Evolutionary conservation across 1,140 invertebrate genomes (phyloP).

Genomic region (Amphibalanus amphitrite): DNA sequence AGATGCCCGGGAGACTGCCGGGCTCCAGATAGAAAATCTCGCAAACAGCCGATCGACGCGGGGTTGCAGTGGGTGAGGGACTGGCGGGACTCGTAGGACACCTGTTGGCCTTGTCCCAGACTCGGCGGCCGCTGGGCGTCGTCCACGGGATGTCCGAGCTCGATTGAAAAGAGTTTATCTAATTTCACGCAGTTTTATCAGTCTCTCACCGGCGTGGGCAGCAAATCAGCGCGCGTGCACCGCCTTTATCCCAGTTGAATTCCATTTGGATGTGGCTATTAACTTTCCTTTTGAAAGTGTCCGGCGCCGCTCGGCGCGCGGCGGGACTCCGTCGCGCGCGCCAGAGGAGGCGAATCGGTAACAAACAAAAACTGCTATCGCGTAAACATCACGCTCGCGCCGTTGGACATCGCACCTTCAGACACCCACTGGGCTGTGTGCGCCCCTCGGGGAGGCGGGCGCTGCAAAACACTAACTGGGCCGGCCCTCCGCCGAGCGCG

Average conservation of each 20-base stretch:
- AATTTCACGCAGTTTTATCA: background rate
- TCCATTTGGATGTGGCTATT: constrained; percentile 1
- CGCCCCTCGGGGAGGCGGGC: too few relatives aligned
- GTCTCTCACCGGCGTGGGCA: background rate
- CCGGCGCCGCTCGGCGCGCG: too few relatives aligned
- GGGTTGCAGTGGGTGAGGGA: too few relatives aligned
- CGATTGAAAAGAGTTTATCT: background rate
- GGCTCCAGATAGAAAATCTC: background rate
- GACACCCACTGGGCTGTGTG: background rate
- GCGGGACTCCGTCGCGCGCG: background rate
- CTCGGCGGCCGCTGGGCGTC: too few relatives aligned
- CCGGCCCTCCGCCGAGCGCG: too few relatives aligned
- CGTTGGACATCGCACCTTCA: background rate
- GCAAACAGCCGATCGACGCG: background rate
- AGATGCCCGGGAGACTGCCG: background rate
- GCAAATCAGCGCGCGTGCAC: background rate
- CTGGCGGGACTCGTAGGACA: background rate
- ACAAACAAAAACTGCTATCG: constrained; percentile 1
- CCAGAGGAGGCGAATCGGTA: background rate
- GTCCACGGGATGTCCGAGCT: background rate
- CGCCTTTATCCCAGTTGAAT: background rate
- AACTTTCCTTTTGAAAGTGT: background rate
- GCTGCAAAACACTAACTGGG: background rate
- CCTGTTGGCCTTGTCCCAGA: background rate
- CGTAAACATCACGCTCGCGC: background rate